Base-by-base conservation (phyloP, 35 echinoderm and acorn worm species). In the Ophioderma brevispina region DNA sequence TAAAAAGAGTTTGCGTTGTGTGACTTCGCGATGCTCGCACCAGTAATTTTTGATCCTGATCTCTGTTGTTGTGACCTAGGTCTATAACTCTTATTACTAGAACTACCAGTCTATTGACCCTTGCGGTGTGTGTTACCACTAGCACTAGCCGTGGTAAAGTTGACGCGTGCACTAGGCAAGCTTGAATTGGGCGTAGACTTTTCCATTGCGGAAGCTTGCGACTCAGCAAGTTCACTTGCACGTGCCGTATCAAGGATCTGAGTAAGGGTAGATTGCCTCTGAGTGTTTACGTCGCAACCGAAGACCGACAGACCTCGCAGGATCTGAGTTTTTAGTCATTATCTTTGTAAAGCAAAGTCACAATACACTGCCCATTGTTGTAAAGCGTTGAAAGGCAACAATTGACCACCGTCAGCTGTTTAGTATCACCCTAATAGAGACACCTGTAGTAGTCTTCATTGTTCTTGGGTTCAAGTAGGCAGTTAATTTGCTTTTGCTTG, bases 401-500 rank as follows among this genome's bases (percentile, higher is more conserved):
- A n/a, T n/a, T n/a, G n/a, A n/a, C n/a, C n/a, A n/a, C n/a, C n/a
- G n/a, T n/a, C n/a, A n/a, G n/a, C n/a, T n/a, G n/a, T n/a, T n/a
- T n/a, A n/a, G n/a, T n/a, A n/a, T n/a, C n/a, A n/a, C n/a, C n/a
- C n/a, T n/a, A n/a, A n/a, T n/a, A n/a, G n/a, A n/a, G n/a, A n/a
- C n/a, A n/a, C n/a, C n/a, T n/a, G n/a, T n/a, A n/a, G n/a, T n/a
- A n/a, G n/a, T n/a, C n/a, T n/a, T n/a, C 28, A 78, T 87, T 93
- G n/a, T 35, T 37, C 33, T 38, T 82, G 0, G 94, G 94, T 11
- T 37, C 41, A 75, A 96, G 49, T 93, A 55, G 39, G 84, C 86
- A 18, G 64, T 87, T 33, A 96, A 37, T 30, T 87, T 86, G 3
- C 32, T 31, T 90, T 92, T 14, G 94, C 94, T 18, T 79, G 76